Evolutionary conservation across 1,140 invertebrate species (phyloP).

Genomic region (Cotesia vestalis): DNA sequence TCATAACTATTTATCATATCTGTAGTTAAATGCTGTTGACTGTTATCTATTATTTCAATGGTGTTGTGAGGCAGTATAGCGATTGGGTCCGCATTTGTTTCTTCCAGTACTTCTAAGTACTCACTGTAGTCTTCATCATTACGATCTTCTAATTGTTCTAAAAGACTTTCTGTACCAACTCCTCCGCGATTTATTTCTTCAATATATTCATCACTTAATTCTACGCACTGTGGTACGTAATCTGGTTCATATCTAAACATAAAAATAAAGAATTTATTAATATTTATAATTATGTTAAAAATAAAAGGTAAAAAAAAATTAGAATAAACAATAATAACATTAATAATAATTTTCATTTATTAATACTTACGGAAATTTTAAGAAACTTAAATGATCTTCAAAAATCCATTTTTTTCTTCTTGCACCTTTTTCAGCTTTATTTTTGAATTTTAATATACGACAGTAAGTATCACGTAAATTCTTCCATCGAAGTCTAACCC

Average conservation of each 20-base stretch:
- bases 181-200: slow-evolving; percentile 54
- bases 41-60: slow-evolving; percentile 37
- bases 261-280: too few species aligned
- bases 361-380: slow-evolving; percentile 59
- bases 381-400: slow-evolving; percentile 59
- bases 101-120: slow-evolving; percentile 56
- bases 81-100: slow-evolving; percentile 48
- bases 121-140: slow-evolving; percentile 61
- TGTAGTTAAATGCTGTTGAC: slow-evolving; percentile 6
- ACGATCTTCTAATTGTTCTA: slow-evolving; percentile 60
- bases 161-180: slow-evolving; percentile 52
- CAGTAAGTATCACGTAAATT: slow-evolving; percentile 62
- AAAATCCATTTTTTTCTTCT: slow-evolving; percentile 63
- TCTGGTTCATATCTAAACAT: slow-evolving; percentile 54
- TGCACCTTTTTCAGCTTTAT: slow-evolving; percentile 54
- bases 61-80: slow-evolving; percentile 11
- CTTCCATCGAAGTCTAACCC: slow-evolving; percentile 61
- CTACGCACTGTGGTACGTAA: slow-evolving; percentile 54
- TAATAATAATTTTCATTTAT: too few species aligned
- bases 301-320: too few species aligned
- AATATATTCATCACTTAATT: slow-evolving; percentile 59
- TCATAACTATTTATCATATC: slow-evolving; percentile 29
- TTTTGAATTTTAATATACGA: slow-evolving; percentile 59
- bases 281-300: too few species aligned
- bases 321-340: background rate